Evolutionary conservation across 2,888 invertebrate genomes (phyloP).

Genomic region (Slavum lentiscoides): DNA sequence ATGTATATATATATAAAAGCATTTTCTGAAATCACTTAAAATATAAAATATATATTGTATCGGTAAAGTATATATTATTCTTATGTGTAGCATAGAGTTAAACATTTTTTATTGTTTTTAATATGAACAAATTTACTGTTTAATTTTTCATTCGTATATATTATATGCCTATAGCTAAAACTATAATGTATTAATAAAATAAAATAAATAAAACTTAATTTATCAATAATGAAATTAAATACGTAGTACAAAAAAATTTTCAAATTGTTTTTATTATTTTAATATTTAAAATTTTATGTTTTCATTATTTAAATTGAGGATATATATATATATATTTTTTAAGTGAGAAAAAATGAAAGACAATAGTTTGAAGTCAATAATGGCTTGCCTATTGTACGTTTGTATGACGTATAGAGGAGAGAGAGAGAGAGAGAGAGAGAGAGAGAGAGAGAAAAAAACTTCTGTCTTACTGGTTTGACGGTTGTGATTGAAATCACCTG

Average conservation of each 20-base stretch:
- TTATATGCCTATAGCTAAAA: too few relatives aligned
- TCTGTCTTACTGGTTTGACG: slow-evolving; percentile 5
- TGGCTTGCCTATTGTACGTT: neutral
- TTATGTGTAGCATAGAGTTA: neutral
- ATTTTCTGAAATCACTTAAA: slow-evolving; percentile 3
- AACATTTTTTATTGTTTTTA: slow-evolving; percentile 24
- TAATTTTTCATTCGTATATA: neutral
- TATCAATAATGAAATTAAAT: neutral
- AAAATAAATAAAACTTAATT: too few relatives aligned
- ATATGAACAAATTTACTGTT: neutral
- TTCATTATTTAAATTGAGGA: neutral
- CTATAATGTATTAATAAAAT: too few relatives aligned
- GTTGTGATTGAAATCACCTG: slow-evolving; percentile 37
- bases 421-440: neutral
- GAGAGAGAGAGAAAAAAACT: neutral
- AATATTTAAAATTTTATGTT: neutral
- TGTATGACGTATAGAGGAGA: neutral
- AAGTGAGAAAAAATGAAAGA: neutral
- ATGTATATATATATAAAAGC: neutral
- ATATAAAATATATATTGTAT: neutral
- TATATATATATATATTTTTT: neutral
- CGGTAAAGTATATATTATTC: neutral
- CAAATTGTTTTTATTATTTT: neutral
- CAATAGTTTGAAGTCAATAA: slow-evolving; percentile 20
- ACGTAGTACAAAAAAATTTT: neutral